Percentiles rank a stretch among this genome's conserved stretches.
These are phyloP conservation scores for Panonychus citri DNA, from an alignment of 1,140 invertebrate species.

Conservation along the genomic window DNA sequence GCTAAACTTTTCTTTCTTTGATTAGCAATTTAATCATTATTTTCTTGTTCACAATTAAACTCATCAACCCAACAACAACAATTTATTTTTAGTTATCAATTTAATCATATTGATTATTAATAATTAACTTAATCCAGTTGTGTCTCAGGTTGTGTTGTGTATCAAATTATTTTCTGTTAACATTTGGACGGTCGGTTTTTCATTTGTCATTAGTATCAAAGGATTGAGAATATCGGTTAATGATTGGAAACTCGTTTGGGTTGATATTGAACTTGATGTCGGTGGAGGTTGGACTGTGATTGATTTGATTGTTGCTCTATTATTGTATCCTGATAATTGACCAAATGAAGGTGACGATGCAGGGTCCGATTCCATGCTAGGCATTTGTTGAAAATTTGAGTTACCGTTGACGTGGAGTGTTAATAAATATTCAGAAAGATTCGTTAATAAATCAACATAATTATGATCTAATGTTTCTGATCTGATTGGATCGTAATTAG, in stretches of 20 bases:
- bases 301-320: not conserved
- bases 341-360: not conserved
- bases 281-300: not conserved
- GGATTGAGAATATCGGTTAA: slow-evolving; percentile 1
- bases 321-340: not conserved
- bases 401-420: slow-evolving; percentile 13
- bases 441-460: slow-evolving; percentile 11
- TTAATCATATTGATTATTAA: too few relatives aligned
- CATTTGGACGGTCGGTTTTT: not conserved
- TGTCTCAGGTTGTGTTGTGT: too few relatives aligned
- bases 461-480: slow-evolving; percentile 9
- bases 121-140: too few relatives aligned
- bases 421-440: slow-evolving; percentile 13
- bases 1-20: too few relatives aligned
- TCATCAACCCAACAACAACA: too few relatives aligned
- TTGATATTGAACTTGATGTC: not conserved
- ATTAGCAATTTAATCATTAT: too few relatives aligned
- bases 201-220: not conserved
- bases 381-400: not conserved
- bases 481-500: slow-evolving; percentile 7
- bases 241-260: slow-evolving; percentile 7
- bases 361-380: not conserved
- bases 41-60: too few relatives aligned
- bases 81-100: too few relatives aligned
- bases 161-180: not conserved